Percentiles rank a stretch among this genome's conserved stretches.
phyloP scores from a whole-genome alignment of 2,888 invertebrate genomes.

The Pristionchus fissidentatus region DNA sequence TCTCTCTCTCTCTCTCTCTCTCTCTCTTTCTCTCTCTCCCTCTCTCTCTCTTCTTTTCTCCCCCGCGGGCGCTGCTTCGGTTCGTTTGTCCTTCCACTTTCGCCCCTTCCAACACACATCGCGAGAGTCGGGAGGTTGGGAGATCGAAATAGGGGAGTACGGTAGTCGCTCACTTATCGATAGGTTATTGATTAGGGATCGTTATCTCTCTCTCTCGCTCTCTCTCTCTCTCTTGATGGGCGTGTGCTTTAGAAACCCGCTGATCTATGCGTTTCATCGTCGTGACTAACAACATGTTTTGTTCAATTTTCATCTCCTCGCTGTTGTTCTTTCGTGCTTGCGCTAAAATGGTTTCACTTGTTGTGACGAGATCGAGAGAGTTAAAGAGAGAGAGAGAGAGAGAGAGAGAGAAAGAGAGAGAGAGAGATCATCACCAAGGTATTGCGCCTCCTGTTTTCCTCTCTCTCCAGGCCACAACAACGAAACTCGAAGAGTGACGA shows the following conservation, averaged over 20 bases:
- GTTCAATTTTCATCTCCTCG: background rate
- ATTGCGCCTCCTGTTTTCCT: too few relatives aligned
- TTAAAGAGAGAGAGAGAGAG: background rate
- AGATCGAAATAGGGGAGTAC: too few relatives aligned
- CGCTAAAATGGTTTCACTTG: background rate
- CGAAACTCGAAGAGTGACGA: too few relatives aligned
- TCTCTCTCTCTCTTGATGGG: background rate
- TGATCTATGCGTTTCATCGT: too few relatives aligned
- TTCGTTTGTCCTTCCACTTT: slow-evolving; percentile 44
- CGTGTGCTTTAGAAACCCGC: too few relatives aligned
- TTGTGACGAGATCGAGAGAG: background rate
- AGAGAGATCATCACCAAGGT: too few relatives aligned
- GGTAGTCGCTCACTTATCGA: too few relatives aligned
- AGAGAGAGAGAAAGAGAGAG: background rate
- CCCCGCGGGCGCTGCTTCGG: background rate
- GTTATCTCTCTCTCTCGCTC: too few relatives aligned
- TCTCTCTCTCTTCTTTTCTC: background rate
- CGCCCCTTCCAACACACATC: slow-evolving; percentile 2
- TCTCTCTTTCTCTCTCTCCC: background rate
- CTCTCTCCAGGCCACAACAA: too few relatives aligned
- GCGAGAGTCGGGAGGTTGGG: too few relatives aligned
- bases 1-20: background rate
- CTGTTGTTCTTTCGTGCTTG: background rate
- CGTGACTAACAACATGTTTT: slow-evolving; percentile 12
- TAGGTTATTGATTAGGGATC: too few relatives aligned